Percentiles rank a stretch among this genome's conserved stretches.
phyloP scores from a whole-genome alignment of 1,140 invertebrate species.

The Hetaerina americana region DNA sequence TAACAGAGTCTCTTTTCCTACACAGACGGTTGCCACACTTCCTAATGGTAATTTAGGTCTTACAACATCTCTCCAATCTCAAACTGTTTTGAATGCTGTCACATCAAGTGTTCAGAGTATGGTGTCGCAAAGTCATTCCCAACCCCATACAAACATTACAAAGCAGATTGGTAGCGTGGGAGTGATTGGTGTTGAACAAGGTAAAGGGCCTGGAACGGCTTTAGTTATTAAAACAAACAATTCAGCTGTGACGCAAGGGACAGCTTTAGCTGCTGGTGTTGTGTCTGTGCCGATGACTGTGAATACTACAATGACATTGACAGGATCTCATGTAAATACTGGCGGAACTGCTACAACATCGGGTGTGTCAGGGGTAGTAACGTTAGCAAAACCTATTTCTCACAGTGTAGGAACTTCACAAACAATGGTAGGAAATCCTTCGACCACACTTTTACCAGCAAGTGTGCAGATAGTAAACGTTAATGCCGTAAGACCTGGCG shows the following conservation, averaged over 20 bases:
- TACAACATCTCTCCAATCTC: slow-evolving; percentile 25
- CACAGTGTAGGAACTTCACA: slow-evolving; percentile 38
- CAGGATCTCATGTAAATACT: slow-evolving; percentile 21
- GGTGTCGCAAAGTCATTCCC: slow-evolving; percentile 18
- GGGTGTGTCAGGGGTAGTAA: slow-evolving; percentile 34
- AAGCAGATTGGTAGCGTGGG: slow-evolving; percentile 16
- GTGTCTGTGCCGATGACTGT: slow-evolving; percentile 56
- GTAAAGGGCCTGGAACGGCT: slow-evolving; percentile 45
- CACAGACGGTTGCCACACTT: slow-evolving; percentile 25
- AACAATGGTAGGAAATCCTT: slow-evolving; percentile 24
- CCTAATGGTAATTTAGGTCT: slow-evolving; percentile 42
- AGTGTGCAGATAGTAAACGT: slow-evolving; percentile 77
- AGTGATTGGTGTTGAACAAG: slow-evolving; percentile 22
- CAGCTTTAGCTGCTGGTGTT: slow-evolving; percentile 34
- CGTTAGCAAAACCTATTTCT: slow-evolving; percentile 34
- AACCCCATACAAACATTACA: slow-evolving; percentile 17
- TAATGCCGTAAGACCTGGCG: slow-evolving; percentile 47
- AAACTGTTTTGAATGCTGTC: slow-evolving; percentile 25
- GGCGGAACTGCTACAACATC: slow-evolving; percentile 20
- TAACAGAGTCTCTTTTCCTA: slow-evolving; percentile 23
- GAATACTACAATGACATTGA: slow-evolving; percentile 35
- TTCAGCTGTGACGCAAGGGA: slow-evolving; percentile 17
- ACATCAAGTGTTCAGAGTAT: slow-evolving; percentile 19
- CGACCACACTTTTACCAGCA: slow-evolving; percentile 44
- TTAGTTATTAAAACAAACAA: slow-evolving; percentile 51